Conservation (phyloP, 2,888 invertebrate genomes). For the Omphaloscelis lunosa region DNA sequence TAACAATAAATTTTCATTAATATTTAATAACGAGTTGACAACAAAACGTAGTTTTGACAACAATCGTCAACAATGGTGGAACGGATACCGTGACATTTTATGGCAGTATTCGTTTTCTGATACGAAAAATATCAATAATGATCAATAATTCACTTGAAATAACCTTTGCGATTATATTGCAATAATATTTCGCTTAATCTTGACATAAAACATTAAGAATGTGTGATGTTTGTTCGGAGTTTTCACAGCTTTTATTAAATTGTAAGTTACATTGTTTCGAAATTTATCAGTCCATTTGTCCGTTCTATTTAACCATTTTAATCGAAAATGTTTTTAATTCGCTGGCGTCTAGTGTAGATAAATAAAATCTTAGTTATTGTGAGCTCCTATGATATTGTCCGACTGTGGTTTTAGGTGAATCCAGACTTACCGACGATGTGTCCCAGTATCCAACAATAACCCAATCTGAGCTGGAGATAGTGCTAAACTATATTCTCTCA, state of each 20-base stretch:
- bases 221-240: slow-evolving; percentile 99
- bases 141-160: slow-evolving; percentile 83
- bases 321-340: slow-evolving; percentile 55
- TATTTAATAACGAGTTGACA: slow-evolving; percentile 53
- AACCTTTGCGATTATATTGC: slow-evolving; percentile 84
- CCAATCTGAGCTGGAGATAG: slow-evolving; percentile 95
- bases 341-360: slow-evolving; percentile 10
- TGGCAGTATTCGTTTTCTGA: slow-evolving; percentile 88
- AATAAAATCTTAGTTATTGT: slow-evolving; percentile 32
- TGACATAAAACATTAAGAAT: slow-evolving; percentile 90
- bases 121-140: slow-evolving; percentile 89
- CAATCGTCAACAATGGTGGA: slow-evolving; percentile 90
- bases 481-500: slow-evolving; percentile 96
- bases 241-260: slow-evolving; percentile 96
- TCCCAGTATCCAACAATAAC: slow-evolving; percentile 94
- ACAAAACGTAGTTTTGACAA: slow-evolving; percentile 88
- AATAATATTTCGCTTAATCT: slow-evolving; percentile 85
- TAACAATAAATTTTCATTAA: slow-evolving; percentile 47
- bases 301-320: slow-evolving; percentile 68
- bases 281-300: slow-evolving; percentile 79
- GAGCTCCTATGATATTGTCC: slow-evolving; percentile 40
- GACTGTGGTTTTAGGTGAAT: slow-evolving; percentile 92
- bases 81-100: slow-evolving; percentile 88
- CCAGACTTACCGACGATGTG: slow-evolving; percentile 94
- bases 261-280: slow-evolving; percentile 90